Evolutionary conservation across 1,140 invertebrate species (phyloP).

Genomic region (Aporrectodea caliginosa): DNA sequence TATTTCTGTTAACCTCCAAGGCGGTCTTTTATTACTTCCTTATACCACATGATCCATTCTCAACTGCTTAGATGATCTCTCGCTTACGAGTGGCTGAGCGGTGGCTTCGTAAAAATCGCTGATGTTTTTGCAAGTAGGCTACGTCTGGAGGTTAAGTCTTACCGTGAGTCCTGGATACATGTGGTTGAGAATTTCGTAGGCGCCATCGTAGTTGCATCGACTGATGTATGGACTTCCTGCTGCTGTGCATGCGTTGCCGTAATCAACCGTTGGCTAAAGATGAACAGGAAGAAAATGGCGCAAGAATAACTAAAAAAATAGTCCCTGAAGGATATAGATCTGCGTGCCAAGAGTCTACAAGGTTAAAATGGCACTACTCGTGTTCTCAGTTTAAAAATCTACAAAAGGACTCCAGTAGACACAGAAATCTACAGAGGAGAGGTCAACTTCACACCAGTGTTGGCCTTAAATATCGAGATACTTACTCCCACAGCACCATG

Average conservation of each 20-base stretch:
- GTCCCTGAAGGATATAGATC: too few relatives aligned
- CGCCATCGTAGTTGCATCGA: constrained; percentile 53
- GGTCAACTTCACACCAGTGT: too few relatives aligned
- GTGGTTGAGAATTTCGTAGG: constrained; percentile 52
- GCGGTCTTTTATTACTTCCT: not conserved
- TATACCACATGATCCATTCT: not conserved
- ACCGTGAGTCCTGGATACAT: constrained; percentile 43
- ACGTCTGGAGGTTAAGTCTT: not conserved
- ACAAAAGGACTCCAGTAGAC: too few relatives aligned
- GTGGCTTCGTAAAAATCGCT: too few relatives aligned
- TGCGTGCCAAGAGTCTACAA: too few relatives aligned
- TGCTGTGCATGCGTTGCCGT: constrained; percentile 48
- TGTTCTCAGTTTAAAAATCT: too few relatives aligned
- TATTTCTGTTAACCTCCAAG: not conserved
- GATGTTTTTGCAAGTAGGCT: not conserved
- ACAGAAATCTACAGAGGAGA: too few relatives aligned
- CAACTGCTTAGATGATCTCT: not conserved
- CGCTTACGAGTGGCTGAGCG: not conserved
- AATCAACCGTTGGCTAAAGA: constrained; percentile 51
- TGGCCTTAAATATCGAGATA: too few relatives aligned
- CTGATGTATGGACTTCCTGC: constrained; percentile 43
- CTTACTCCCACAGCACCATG: too few relatives aligned
- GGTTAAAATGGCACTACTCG: too few relatives aligned
- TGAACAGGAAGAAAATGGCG: constrained; percentile 6
- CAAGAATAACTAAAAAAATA: constrained; percentile 11